Evolutionary conservation across 2,797 vertebrate species (phyloP).

Genomic region (Phrynocephalus forsythii): DNA sequence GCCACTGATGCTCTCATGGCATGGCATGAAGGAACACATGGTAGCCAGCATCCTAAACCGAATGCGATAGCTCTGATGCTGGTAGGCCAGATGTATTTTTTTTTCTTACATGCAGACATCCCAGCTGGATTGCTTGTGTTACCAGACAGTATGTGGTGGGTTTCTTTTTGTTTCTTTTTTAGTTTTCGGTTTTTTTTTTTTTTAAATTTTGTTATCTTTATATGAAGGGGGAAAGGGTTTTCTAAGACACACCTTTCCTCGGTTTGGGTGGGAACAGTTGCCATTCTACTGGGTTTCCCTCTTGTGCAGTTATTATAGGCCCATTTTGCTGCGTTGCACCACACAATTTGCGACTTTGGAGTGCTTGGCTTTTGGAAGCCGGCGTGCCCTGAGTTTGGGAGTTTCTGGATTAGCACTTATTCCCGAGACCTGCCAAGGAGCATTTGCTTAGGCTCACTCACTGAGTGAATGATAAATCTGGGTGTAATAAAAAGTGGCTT

Average conservation of each 20-base stretch:
- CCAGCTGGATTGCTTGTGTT: constrained; percentile 30
- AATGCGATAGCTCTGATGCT: accelerated
- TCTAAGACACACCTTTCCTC: background rate
- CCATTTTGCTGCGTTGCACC: constrained; percentile 30
- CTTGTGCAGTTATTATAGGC: constrained; percentile 14
- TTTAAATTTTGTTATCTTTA: background rate
- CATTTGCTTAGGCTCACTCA: accelerated
- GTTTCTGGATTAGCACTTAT: constrained; percentile 25
- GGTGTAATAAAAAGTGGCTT: background rate
- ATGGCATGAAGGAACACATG: constrained; percentile 18
- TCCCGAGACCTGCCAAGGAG: background rate
- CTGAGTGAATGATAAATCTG: background rate
- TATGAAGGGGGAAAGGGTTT: background rate
- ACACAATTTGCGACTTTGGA: background rate
- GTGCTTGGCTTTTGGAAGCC: background rate
- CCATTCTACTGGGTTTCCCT: background rate
- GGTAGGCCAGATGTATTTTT: background rate
- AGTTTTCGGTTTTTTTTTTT: background rate
- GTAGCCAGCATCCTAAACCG: background rate
- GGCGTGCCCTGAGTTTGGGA: accelerated
- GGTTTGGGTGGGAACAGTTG: constrained; percentile 11
- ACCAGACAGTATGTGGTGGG: constrained; percentile 7
- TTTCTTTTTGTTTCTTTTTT: background rate
- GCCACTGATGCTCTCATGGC: constrained; percentile 40
- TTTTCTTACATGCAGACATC: constrained; percentile 50